Evolutionary conservation across 2,113 vertebrate genomes (phyloP).

Genomic region (Muntiacus muntjak): DNA sequence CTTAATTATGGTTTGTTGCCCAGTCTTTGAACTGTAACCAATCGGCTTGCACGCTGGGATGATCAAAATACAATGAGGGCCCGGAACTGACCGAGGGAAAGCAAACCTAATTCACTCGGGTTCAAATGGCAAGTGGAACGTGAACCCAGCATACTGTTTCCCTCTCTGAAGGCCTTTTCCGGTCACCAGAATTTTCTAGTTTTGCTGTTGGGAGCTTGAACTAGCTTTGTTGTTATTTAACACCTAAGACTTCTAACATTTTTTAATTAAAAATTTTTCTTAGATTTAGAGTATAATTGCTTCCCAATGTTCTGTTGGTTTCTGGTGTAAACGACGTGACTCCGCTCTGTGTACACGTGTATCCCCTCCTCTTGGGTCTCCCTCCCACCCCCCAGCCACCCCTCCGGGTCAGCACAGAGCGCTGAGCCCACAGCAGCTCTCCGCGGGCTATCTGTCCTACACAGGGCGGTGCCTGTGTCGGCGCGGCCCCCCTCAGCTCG

Average conservation of each 20-base stretch:
- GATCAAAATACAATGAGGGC: background rate
- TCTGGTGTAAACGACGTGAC: background rate
- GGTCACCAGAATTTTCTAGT: background rate
- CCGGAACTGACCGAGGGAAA: background rate
- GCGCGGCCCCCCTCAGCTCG: too few relatives aligned
- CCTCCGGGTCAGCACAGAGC: too few relatives aligned
- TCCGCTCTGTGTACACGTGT: accelerated
- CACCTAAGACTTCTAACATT: background rate
- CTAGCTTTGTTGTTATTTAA: background rate
- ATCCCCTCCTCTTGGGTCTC: background rate
- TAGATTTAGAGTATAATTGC: background rate
- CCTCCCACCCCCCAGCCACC: background rate
- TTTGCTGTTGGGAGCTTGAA: background rate
- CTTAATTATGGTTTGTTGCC: background rate
- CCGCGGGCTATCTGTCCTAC: too few relatives aligned
- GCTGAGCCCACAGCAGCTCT: too few relatives aligned
- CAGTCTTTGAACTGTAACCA: background rate
- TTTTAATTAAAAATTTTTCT: background rate
- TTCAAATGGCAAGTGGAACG: background rate
- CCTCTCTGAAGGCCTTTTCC: background rate
- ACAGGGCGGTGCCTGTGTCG: too few relatives aligned
- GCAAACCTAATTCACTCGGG: accelerated
- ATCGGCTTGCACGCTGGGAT: background rate
- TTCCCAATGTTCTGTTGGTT: background rate
- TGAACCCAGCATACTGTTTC: background rate